A percentile compares a stretch with the other conserved stretches of the same genome.
Conservation (phyloP, 2,113 vertebrate species). For the Cebidichthys violaceus region DNA sequence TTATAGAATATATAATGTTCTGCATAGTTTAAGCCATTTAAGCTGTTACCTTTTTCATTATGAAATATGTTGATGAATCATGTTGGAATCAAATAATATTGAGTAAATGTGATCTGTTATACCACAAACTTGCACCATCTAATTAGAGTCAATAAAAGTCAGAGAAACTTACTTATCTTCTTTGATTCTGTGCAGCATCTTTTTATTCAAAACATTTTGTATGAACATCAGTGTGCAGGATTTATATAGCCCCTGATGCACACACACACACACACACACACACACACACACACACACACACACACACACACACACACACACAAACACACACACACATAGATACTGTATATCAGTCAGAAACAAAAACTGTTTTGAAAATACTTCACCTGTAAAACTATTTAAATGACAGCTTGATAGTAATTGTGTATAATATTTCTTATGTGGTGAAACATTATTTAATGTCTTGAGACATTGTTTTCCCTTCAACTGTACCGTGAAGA, state of each 20-base stretch:
- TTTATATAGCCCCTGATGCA: background rate
- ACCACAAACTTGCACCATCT: constrained; percentile 41
- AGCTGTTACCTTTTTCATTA: background rate
- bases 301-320: background rate
- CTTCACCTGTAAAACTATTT: background rate
- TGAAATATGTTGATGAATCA: background rate
- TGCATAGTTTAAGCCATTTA: background rate
- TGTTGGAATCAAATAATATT: constrained; percentile 2
- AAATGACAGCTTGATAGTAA: background rate
- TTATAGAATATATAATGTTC: background rate
- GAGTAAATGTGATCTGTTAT: constrained; percentile 14
- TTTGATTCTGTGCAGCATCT: background rate
- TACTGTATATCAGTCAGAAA: background rate
- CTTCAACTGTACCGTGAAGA: background rate
- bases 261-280: background rate
- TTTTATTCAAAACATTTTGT: background rate
- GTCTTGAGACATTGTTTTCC: background rate
- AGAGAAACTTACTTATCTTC: constrained; percentile 14
- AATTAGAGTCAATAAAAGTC: constrained; percentile 50
- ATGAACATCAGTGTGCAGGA: background rate
- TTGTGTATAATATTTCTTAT: background rate
- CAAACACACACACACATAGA: background rate
- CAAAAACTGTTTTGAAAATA: background rate
- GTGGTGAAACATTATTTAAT: background rate
- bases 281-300: background rate